Conservation (phyloP, 2,113 vertebrate genomes). For the Cyanistes caeruleus region DNA sequence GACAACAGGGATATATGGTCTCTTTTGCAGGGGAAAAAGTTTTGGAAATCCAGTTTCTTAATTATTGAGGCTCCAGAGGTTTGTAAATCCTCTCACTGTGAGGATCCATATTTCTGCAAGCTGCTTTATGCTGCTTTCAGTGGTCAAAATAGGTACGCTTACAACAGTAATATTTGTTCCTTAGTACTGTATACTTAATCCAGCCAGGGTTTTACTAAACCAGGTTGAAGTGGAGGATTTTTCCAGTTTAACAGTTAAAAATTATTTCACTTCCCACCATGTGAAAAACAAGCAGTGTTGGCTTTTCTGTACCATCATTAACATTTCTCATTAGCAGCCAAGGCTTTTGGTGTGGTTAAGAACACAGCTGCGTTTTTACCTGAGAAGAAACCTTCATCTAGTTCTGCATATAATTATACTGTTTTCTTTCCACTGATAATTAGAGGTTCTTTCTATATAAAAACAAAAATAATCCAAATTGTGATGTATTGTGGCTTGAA, state of each 20-base stretch:
- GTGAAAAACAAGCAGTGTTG: background rate
- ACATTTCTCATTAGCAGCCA: background rate
- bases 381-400: background rate
- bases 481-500: background rate
- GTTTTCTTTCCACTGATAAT: background rate
- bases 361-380: background rate
- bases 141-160: background rate
- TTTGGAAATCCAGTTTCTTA: background rate
- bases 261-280: background rate
- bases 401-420: background rate
- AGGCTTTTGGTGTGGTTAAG: background rate
- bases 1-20: background rate
- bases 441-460: background rate
- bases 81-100: background rate
- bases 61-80: background rate
- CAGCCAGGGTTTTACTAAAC: background rate
- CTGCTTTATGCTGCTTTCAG: background rate
- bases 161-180: background rate
- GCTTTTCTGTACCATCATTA: background rate
- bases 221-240: background rate
- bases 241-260: background rate
- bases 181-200: background rate
- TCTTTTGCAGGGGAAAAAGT: no score
- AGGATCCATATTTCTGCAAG: background rate
- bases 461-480: background rate